Base-by-base conservation (phyloP, 2,888 invertebrate species). In the Brachylomia viminalis region DNA sequence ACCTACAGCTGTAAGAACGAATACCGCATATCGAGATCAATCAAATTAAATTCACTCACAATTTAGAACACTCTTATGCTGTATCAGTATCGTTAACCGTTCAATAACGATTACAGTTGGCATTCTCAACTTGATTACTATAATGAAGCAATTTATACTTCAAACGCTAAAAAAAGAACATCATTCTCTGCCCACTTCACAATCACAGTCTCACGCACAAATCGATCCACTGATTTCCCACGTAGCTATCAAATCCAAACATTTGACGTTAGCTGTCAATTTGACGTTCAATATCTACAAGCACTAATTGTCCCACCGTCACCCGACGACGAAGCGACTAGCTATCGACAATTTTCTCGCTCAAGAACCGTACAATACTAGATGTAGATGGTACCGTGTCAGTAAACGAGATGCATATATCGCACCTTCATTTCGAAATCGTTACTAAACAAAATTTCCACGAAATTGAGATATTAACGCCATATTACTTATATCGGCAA, bases 231-330 rank as follows among this genome's bases (percentile, higher is more conserved):
- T 27, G n/a, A 62, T 49, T 76, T 52, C 33, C 52, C 52, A 72
- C 69, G 61, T 13, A 38, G 10, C 47, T 23, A 64, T 77, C 64
- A 71, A 77, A 78, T 27, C 4, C 30, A 58, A 62, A 74, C 61
- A 75, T 75, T 79, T 77, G 79, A 86, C 74, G 70, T 64, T 5
- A 65, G 68, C 83, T 79, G 85, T 86, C 86, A 81, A 61, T 70
- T 79, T 79, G 38, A 67, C 58, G 49, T 52, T 23, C 45, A 23
- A 45, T 42, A 69, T 27, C 6, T 64, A 27, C 6, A 49, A 20
- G 49, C 49, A 17, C 6, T 20, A 1, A 5, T 38, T 17, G 4
- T 47, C 7, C 17, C 49, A 17, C 15, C 15, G 47, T 10, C 42
- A 42, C 42, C 47, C 15, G 47, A 47, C 47, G 15, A 47, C 5